These are phyloP conservation scores for Philereme transversata DNA, from an alignment of 2,888 invertebrate species.

Conservation along the genomic window DNA sequence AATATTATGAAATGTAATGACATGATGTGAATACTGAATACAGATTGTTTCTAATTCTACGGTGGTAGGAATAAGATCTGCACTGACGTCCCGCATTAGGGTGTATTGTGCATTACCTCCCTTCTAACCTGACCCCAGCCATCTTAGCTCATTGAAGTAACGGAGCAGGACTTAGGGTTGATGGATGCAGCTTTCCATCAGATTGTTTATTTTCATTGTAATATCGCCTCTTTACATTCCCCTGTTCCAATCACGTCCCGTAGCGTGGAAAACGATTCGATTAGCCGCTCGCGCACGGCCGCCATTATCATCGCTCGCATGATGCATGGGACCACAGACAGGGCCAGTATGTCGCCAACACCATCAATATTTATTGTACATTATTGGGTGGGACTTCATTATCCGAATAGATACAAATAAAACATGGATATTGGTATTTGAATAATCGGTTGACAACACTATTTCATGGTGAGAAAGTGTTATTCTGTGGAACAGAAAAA, in stretches of 20 bases:
- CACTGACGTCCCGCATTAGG: too few relatives aligned
- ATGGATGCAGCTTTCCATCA: too few relatives aligned
- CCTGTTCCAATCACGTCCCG: conserved; percentile 37
- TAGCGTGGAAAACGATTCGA: conserved; percentile 59
- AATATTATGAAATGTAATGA: too few relatives aligned
- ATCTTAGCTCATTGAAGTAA: too few relatives aligned
- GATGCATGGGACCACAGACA: conserved; percentile 48
- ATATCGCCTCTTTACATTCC: conserved; percentile 5
- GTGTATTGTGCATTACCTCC: too few relatives aligned
- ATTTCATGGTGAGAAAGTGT: conserved; percentile 12
- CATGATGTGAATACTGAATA: too few relatives aligned
- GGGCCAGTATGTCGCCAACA: conserved; percentile 34
- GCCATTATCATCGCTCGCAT: conserved; percentile 48
- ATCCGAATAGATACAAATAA: conserved; percentile 19
- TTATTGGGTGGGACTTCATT: conserved; percentile 39
- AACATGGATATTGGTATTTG: conserved; percentile 29
- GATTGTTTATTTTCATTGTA: neutral
- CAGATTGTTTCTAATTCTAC: too few relatives aligned
- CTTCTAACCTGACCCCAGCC: too few relatives aligned
- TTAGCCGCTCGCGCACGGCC: conserved; percentile 44
- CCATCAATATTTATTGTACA: conserved; percentile 38
- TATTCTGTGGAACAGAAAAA: conserved; percentile 2
- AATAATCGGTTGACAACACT: conserved; percentile 30
- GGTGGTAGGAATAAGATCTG: too few relatives aligned
- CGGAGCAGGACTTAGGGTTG: too few relatives aligned